These are phyloP conservation scores for Tautogolabrus adspersus DNA, from an alignment of 2,113 vertebrate species.

Conservation along the genomic window DNA sequence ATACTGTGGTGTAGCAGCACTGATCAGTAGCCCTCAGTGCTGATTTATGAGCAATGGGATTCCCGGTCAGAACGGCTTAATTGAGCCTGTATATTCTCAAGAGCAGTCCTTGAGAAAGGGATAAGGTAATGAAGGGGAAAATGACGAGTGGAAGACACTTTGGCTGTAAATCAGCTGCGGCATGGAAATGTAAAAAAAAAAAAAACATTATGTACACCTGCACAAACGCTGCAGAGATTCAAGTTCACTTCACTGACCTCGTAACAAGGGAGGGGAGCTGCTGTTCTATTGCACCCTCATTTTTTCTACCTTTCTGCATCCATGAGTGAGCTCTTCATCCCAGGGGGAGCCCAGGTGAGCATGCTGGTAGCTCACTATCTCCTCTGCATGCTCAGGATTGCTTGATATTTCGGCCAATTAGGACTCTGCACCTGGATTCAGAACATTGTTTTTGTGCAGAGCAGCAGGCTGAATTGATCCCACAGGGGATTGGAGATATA, in stretches of 20 bases:
- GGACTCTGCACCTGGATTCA: conserved; percentile 44
- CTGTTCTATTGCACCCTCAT: conserved; percentile 18
- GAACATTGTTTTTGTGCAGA: conserved; percentile 25
- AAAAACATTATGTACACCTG: conserved; percentile 32
- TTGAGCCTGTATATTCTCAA: conserved; percentile 82
- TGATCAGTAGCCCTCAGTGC: conserved; percentile 78
- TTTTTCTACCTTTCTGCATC: conserved; percentile 34
- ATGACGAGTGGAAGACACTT: conserved; percentile 75
- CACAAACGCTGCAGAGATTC: conserved; percentile 39
- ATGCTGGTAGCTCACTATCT: neutral
- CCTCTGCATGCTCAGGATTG: neutral
- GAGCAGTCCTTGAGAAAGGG: conserved; percentile 79
- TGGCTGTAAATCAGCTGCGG: conserved; percentile 75
- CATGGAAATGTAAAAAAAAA: conserved; percentile 34
- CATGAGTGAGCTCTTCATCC: conserved; percentile 28
- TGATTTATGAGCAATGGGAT: conserved; percentile 83
- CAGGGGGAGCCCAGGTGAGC: conserved; percentile 38
- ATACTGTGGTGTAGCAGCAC: conserved; percentile 38
- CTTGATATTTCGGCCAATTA: conserved; percentile 50
- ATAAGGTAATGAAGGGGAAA: conserved; percentile 81
- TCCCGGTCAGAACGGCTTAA: conserved; percentile 81
- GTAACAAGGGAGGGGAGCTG: conserved; percentile 20
- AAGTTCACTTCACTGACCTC: conserved; percentile 65
- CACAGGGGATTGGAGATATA: conserved; percentile 6
- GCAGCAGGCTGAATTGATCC: conserved; percentile 16